phyloP scores from a whole-genome alignment of 1,140 invertebrate genomes.

The Tenebrio molitor region DNA sequence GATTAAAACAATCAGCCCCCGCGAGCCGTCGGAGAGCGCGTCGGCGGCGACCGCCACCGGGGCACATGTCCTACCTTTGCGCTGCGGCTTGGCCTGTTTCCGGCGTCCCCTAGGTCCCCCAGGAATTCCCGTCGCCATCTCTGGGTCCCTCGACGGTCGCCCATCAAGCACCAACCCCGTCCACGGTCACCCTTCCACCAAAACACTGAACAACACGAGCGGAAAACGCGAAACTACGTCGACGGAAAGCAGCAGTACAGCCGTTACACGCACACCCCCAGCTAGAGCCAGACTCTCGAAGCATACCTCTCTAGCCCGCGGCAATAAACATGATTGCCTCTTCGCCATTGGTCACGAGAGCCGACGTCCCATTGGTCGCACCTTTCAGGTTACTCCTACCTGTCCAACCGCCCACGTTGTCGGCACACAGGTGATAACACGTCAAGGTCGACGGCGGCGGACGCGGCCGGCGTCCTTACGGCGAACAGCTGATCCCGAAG shows the following conservation, averaged over 20 bases:
- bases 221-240: not conserved
- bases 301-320: conserved; percentile 59
- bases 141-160: conserved; percentile 53
- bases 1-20: not conserved
- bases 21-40: not conserved
- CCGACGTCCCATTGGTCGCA: conserved; percentile 63
- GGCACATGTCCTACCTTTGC: conserved; percentile 58
- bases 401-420: conserved; percentile 45
- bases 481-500: conserved; percentile 60
- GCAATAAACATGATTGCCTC: conserved; percentile 63
- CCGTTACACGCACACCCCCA: conserved; percentile 60
- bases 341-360: conserved; percentile 64
- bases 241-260: too few species aligned
- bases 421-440: not conserved
- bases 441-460: conserved; percentile 8
- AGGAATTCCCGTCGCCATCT: conserved; percentile 53
- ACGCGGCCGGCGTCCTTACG: not conserved
- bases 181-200: not conserved
- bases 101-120: conserved; percentile 60
- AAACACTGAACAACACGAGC: conserved; percentile 36
- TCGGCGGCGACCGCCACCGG: not conserved
- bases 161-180: conserved; percentile 59
- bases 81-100: conserved; percentile 65
- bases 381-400: conserved; percentile 66
- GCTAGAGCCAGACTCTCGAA: conserved; percentile 57